Conservation (phyloP, 1,140 invertebrate species). For the Lepidurus packardi region DNA sequence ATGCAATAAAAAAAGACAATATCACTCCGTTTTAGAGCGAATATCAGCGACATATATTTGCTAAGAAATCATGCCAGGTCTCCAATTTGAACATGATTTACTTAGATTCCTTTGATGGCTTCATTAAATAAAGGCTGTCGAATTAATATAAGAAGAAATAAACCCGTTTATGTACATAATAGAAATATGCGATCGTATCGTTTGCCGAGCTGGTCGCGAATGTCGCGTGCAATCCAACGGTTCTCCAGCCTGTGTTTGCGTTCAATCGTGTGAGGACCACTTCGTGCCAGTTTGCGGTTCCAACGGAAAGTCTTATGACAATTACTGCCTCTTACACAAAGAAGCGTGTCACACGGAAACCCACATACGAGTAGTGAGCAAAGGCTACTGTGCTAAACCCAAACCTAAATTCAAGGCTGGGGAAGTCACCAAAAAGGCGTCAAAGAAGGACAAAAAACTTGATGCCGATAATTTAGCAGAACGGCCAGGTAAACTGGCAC, state of each 20-base stretch:
- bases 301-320: slow-evolving; percentile 36
- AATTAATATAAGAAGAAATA: no score
- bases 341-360: slow-evolving; percentile 38
- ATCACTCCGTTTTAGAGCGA: no score
- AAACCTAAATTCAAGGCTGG: slow-evolving; percentile 33
- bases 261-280: slow-evolving; percentile 35
- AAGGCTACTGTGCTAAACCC: slow-evolving; percentile 37
- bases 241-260: slow-evolving; percentile 37
- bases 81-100: no score
- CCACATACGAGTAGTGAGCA: slow-evolving; percentile 37
- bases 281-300: slow-evolving; percentile 37
- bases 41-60: no score
- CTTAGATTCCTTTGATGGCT: no score
- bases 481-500: slow-evolving; percentile 33
- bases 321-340: slow-evolving; percentile 36
- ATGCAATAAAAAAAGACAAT: no score
- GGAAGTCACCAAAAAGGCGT: slow-evolving; percentile 29
- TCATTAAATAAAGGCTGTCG: no score
- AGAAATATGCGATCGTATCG: slow-evolving; percentile 37
- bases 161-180: not conserved
- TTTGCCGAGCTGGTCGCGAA: slow-evolving; percentile 40
- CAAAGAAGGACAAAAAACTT: slow-evolving; percentile 32
- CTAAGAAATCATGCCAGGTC: no score
- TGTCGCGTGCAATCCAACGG: slow-evolving; percentile 37
- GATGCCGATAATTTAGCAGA: slow-evolving; percentile 29